Evolutionary conservation across 1,140 invertebrate species (phyloP), one percentile per base, ranked within the genome.

Genomic region (Caerostris darwini): DNA sequence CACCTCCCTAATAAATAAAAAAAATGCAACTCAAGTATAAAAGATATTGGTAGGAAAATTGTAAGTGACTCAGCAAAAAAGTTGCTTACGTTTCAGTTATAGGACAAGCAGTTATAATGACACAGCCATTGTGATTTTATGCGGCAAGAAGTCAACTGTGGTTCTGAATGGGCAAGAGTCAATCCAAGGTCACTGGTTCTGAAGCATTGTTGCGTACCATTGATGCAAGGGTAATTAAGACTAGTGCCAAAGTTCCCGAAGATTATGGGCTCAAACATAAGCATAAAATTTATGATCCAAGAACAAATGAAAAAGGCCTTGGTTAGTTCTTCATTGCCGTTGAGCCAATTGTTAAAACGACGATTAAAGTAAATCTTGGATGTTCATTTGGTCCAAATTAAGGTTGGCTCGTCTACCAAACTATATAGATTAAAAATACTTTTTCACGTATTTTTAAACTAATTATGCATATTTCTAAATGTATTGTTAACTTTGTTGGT

Each of bases 11-110:
- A 90, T 71, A 71, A 90, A 90, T 85, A 85, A 58, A 85, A 85
- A 85, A 85, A 85, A 57, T 85, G 56, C 7, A 58, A n/a, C 53
- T 7, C n/a, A 56, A 85, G 57, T 85, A 85, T 58, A 91, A 85
- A 85, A 92, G 90, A 92, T 85, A 34, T 34, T 17, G 81, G 57
- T 71, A 90, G 53, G 90, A 92, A 85, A 91, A 81, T 83, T 92
- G 90, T 34, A 17, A 85, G 56, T 7, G 90, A 92, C 19, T 83
- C 90, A 92, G 90, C 90, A 92, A 85, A 85, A 92, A 92, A 92
- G 53, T 85, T 92, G 90, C 90, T 85, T 77, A 85, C 59, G 90
- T 58, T 50, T 56, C 53, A 64, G 53, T 67, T 56, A 67, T 53
- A 81, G 19, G 90, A 67, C 71, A 85, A 59, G 59, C 90, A 56